Conservation (phyloP, 2,888 invertebrate species). For the Ditylenchus weischeri region DNA sequence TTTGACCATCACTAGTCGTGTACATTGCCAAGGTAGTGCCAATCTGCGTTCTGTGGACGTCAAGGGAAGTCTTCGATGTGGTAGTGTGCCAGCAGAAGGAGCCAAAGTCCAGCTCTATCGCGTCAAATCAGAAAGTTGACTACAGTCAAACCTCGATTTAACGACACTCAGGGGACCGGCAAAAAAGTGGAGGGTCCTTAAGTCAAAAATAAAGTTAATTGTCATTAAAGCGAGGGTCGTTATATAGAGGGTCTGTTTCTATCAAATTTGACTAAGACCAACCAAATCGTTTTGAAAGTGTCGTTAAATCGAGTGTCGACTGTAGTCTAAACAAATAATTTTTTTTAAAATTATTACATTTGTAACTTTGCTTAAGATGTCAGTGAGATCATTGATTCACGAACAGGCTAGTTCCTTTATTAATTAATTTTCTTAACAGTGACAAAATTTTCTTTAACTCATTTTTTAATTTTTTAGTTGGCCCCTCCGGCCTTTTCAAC, state of each 20-base stretch:
- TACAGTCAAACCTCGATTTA: slow-evolving; percentile 4
- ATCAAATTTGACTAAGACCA: too few species aligned
- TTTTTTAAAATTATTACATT: neutral
- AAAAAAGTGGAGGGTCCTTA: too few species aligned
- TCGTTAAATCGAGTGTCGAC: too few species aligned
- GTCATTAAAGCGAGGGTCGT: too few species aligned
- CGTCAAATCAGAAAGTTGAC: slow-evolving; percentile 2
- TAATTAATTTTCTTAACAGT: too few species aligned
- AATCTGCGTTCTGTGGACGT: slow-evolving; percentile 1
- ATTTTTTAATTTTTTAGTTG: neutral
- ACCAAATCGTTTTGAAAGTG: too few species aligned
- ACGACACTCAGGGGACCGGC: too few species aligned
- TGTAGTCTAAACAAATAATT: neutral
- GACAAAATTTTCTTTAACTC: neutral
- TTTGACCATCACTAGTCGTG: neutral
- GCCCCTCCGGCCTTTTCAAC: slow-evolving; percentile 1
- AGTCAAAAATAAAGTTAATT: too few species aligned
- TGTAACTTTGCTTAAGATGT: neutral
- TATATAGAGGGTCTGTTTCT: too few species aligned
- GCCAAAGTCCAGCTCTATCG: slow-evolving; percentile 7
- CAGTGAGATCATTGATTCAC: neutral
- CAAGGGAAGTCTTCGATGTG: slow-evolving; percentile 5
- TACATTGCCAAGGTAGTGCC: neutral
- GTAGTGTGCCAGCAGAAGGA: neutral
- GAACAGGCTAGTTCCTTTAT: neutral